These are phyloP conservation scores for Ia io DNA, from an alignment of 2,113 vertebrate species.

Conservation along the genomic window DNA sequence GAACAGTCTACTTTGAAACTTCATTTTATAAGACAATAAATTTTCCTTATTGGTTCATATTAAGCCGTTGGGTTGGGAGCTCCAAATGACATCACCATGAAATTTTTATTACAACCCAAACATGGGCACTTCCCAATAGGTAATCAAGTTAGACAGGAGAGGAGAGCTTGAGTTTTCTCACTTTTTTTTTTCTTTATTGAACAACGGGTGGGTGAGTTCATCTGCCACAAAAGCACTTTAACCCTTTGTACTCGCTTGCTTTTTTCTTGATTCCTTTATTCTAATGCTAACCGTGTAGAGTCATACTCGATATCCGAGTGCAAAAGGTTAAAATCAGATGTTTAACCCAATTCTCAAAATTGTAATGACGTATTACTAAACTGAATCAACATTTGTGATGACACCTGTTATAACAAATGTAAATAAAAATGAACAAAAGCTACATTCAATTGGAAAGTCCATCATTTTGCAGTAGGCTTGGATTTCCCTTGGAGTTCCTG, in stretches of 20 bases:
- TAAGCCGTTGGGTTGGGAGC: not conserved
- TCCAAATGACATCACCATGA: not conserved
- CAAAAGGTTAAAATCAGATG: slow-evolving; percentile 26
- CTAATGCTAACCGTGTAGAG: too few species aligned
- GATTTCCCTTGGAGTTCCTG: not conserved
- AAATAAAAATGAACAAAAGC: slow-evolving; percentile 42
- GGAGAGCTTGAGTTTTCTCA: not conserved
- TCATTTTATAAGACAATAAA: not conserved
- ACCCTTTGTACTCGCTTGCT: too few species aligned
- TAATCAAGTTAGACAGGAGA: slow-evolving; percentile 6
- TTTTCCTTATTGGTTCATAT: not conserved
- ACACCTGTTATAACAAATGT: not conserved
- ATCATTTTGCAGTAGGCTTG: not conserved
- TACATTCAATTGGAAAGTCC: not conserved
- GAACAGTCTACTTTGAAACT: not conserved
- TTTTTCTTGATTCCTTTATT: too few species aligned
- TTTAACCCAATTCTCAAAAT: slow-evolving; percentile 30
- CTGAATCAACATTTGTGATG: slow-evolving; percentile 1
- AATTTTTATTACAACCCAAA: not conserved
- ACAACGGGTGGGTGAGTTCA: not conserved
- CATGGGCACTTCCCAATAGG: not conserved
- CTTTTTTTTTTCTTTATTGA: not conserved
- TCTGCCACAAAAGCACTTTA: not conserved
- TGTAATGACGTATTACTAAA: not conserved
- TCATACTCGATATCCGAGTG: too few species aligned